Conservation (phyloP, 2,888 invertebrate species). For the Stramonita haemastoma region DNA sequence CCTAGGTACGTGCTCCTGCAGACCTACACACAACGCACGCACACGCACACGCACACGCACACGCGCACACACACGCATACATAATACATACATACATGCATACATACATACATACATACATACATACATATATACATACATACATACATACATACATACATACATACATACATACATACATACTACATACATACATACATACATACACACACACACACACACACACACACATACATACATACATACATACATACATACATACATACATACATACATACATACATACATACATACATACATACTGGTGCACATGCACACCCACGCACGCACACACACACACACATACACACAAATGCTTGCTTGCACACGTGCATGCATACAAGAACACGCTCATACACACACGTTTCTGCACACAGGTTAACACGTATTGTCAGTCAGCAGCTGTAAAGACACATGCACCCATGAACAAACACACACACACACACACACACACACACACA, state of each 20-base stretch:
- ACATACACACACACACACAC: constrained; percentile 18
- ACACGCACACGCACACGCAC: background rate
- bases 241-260: background rate
- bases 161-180: background rate
- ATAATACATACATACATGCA: too few relatives aligned
- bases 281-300: background rate
- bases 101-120: background rate
- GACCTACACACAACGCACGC: background rate
- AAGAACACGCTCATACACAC: background rate
- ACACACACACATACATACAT: background rate
- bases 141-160: background rate
- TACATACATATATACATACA: background rate
- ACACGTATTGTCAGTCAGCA: too few relatives aligned
- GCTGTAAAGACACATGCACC: too few relatives aligned
- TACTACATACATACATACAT: background rate
- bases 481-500: constrained; percentile 26
- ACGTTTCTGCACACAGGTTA: background rate
- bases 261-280: background rate
- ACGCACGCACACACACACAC: background rate
- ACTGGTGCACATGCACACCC: background rate
- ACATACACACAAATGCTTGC: background rate
- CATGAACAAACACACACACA: background rate
- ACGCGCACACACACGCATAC: background rate
- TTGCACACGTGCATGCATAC: background rate
- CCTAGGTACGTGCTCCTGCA: too few relatives aligned